phyloP scores from a whole-genome alignment of 2,888 invertebrate species.

The Plagodis dolabraria region DNA sequence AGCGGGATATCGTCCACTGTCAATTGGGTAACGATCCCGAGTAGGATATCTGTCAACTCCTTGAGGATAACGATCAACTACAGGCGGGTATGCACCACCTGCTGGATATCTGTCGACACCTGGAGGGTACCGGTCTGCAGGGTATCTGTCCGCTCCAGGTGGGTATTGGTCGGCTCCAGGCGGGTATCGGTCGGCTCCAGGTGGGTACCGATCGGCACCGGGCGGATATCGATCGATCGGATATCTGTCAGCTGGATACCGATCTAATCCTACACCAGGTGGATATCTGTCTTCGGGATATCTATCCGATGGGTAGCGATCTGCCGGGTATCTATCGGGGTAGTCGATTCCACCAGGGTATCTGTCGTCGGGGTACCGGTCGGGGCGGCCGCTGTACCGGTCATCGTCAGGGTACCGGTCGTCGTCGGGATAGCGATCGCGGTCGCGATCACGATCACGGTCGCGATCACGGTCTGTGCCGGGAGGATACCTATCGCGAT shows the following conservation, averaged over 20 bases:
- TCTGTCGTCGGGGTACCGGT: conserved; percentile 82
- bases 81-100: conserved; percentile 54
- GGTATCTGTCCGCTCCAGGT: conserved; percentile 68
- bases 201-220: conserved; percentile 62
- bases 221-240: conserved; percentile 71
- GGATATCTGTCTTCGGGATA: conserved; percentile 81
- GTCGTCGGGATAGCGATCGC: conserved; percentile 76
- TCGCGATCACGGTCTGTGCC: conserved; percentile 40
- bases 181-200: conserved; percentile 72
- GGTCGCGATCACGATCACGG: conserved; percentile 53
- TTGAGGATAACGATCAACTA: conserved; percentile 70
- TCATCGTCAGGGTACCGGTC: conserved; percentile 83
- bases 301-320: conserved; percentile 59
- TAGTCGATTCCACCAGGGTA: conserved; percentile 84
- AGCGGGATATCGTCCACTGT: conserved; percentile 44
- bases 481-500: conserved; percentile 31
- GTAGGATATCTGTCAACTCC: conserved; percentile 41
- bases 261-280: conserved; percentile 64
- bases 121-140: conserved; percentile 60
- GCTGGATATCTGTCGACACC: conserved; percentile 54
- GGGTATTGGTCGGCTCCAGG: conserved; percentile 74
- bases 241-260: conserved; percentile 74
- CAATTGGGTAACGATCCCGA: conserved; percentile 32
- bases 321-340: conserved; percentile 65
- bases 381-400: conserved; percentile 72